A percentile compares a stretch with the other conserved stretches of the same genome.
Conservation (phyloP, 2,888 invertebrate species). For the Masnerella sp. region DNA sequence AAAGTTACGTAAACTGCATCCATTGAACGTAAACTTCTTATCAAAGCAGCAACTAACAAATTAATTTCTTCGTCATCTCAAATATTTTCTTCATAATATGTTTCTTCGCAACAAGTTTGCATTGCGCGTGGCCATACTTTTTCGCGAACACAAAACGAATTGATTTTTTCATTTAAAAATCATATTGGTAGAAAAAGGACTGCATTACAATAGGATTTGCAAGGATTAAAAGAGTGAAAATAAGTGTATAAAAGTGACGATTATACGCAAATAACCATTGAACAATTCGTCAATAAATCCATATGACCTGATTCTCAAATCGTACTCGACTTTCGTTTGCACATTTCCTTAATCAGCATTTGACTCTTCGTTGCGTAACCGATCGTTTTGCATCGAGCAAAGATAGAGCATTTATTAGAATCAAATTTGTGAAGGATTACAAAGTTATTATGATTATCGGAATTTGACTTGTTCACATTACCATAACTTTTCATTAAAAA, state of each 20-base stretch:
- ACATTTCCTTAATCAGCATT: slow-evolving; percentile 45
- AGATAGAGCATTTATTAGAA: slow-evolving; percentile 50
- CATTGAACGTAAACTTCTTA: slow-evolving; percentile 23
- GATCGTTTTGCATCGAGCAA: slow-evolving; percentile 29
- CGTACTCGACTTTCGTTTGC: slow-evolving; percentile 39
- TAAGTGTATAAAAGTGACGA: slow-evolving; percentile 26
- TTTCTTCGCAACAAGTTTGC: too few species aligned
- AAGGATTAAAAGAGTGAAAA: slow-evolving; percentile 18
- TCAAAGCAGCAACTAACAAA: too few species aligned
- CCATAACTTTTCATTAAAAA: too few species aligned
- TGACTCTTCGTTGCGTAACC: slow-evolving; percentile 43
- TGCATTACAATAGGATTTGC: too few species aligned
- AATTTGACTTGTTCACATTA: too few species aligned
- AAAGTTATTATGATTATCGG: too few species aligned
- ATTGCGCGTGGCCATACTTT: too few species aligned
- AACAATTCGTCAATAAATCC: slow-evolving; percentile 46
- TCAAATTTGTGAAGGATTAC: slow-evolving; percentile 49
- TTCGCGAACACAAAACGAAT: too few species aligned
- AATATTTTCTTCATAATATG: too few species aligned
- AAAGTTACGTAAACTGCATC: slow-evolving; percentile 13
- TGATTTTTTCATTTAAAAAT: neutral
- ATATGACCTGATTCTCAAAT: slow-evolving; percentile 46
- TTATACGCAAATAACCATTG: slow-evolving; percentile 22
- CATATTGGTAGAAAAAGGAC: too few species aligned
- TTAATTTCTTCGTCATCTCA: too few species aligned